Conservation (phyloP, 1,140 invertebrate species). For the Lepidurus packardi region DNA sequence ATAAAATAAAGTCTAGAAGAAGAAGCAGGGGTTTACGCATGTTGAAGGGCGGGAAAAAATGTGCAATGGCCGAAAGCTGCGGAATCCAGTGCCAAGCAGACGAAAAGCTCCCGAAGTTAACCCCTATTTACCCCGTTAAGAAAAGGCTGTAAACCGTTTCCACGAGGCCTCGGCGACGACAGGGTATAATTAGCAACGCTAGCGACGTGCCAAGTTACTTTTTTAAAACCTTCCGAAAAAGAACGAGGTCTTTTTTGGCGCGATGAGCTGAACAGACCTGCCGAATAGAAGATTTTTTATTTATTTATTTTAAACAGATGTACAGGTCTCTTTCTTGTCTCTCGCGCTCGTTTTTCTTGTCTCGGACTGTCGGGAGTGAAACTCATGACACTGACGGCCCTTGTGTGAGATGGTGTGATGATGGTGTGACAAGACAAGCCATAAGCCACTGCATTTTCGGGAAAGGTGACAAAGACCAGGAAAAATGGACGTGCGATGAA, state of each 20-base stretch:
- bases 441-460: neutral
- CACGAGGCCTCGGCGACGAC: conserved; percentile 11
- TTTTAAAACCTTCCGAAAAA: neutral
- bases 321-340: too few species aligned
- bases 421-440: neutral
- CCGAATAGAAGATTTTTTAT: neutral
- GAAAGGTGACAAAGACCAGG: neutral
- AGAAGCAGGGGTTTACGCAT: neutral
- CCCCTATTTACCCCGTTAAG: conserved; percentile 10
- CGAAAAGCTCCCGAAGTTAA: neutral
- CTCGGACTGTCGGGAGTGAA: too few species aligned
- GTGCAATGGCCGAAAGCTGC: neutral
- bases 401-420: neutral
- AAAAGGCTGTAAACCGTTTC: conserved; percentile 15
- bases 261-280: neutral
- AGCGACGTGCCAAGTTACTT: conserved; percentile 17
- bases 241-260: neutral
- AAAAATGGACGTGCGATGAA: neutral
- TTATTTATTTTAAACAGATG: neutral
- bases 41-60: neutral
- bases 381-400: too few species aligned
- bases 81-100: neutral
- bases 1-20: neutral
- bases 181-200: conserved; percentile 21
- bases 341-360: too few species aligned